phyloP scores from a whole-genome alignment of 2,113 vertebrate species.

The Phycodurus eques region DNA sequence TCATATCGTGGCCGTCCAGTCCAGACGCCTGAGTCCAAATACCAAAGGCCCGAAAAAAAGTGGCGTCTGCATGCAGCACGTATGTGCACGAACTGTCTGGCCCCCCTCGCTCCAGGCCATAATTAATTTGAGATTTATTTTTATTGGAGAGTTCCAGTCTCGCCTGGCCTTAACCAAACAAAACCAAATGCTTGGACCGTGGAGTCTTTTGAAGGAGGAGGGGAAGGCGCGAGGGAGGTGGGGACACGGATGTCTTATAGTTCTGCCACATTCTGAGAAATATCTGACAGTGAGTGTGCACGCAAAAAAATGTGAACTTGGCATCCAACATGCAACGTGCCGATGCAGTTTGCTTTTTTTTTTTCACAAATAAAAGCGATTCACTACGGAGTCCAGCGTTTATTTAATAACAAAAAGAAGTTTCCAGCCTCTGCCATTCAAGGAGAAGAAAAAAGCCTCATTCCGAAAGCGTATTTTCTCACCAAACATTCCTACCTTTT shows the following conservation, averaged over 20 bases:
- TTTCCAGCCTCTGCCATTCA: constrained; percentile 12
- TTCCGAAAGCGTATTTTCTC: constrained; percentile 62
- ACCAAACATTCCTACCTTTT: constrained; percentile 62
- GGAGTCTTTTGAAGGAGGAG: constrained; percentile 88
- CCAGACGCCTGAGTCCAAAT: constrained; percentile 65
- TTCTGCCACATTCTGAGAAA: constrained; percentile 84
- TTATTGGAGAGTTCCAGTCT: constrained; percentile 96
- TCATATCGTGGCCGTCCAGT: constrained; percentile 51
- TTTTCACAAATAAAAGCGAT: constrained; percentile 8
- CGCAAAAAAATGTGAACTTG: constrained; percentile 29
- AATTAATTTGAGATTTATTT: constrained; percentile 99
- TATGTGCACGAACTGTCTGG: constrained; percentile 88
- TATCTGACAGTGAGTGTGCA: constrained; percentile 39
- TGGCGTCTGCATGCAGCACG: constrained; percentile 83
- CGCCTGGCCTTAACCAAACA: constrained; percentile 98
- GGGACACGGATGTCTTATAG: constrained; percentile 77
- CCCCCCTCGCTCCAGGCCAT: constrained; percentile 93
- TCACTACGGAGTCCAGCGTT: constrained; percentile 9
- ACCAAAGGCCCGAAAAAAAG: constrained; percentile 64
- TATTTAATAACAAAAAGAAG: neutral
- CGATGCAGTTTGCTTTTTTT: constrained; percentile 7
- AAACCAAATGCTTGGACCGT: constrained; percentile 84
- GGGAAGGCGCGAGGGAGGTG: neutral
- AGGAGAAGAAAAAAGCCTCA: constrained; percentile 32
- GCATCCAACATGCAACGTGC: neutral